A percentile compares a stretch with the other conserved stretches of the same genome.
Conservation (phyloP, 2,888 invertebrate genomes). For the Crocallis elinguaria region DNA sequence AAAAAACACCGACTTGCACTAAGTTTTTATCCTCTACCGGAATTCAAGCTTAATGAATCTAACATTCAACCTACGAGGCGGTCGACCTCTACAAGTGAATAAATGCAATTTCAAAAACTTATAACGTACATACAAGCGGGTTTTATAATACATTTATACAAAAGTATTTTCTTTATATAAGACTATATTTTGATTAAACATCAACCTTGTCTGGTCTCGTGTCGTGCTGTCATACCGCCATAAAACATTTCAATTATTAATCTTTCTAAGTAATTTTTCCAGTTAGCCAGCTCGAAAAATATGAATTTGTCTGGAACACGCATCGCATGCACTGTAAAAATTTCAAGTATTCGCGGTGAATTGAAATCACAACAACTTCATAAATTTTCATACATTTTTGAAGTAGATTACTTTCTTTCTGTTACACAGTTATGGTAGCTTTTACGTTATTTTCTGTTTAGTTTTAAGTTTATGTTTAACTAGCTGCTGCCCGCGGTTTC, state of each 20-base stretch:
- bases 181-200: neutral
- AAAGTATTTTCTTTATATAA: neutral
- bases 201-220: neutral
- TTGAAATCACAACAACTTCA: neutral
- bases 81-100: too few relatives aligned
- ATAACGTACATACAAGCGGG: too few relatives aligned
- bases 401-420: neutral
- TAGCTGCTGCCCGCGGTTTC: too few relatives aligned
- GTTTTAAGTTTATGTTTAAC: too few relatives aligned
- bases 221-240: neutral
- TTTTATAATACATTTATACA: too few relatives aligned
- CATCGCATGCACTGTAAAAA: slow-evolving; percentile 15
- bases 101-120: too few relatives aligned
- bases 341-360: slow-evolving; percentile 7
- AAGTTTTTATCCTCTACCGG: too few relatives aligned
- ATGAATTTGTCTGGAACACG: slow-evolving; percentile 14
- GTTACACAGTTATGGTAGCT: too few relatives aligned
- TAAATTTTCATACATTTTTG: slow-evolving; percentile 1
- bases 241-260: slow-evolving; percentile 12
- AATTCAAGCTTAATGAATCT: too few relatives aligned
- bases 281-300: slow-evolving; percentile 15
- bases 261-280: slow-evolving; percentile 18
- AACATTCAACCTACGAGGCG: too few relatives aligned
- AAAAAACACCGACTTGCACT: too few relatives aligned
- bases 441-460: too few relatives aligned